Evolutionary conservation across 2,797 vertebrate species (phyloP), one percentile per base, ranked within the genome.

Genomic region (Anolis apletophallus): DNA sequence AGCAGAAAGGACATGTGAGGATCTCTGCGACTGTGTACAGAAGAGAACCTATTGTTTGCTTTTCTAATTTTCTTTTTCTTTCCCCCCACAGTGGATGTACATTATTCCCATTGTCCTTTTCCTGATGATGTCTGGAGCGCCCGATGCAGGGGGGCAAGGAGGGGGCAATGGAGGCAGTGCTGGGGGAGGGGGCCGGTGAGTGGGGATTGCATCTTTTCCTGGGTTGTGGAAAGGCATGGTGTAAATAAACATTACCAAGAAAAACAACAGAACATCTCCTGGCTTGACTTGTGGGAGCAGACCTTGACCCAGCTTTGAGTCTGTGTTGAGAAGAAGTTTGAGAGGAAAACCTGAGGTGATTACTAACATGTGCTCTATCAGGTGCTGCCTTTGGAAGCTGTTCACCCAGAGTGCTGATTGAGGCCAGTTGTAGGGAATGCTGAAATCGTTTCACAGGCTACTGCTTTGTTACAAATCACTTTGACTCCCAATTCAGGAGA

Each of bases 121-220:
- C 95, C 94, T 99, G 91, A 98, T 99, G 98, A 99, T 99, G 98
- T 98, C 98, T 0, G 98, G 98, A 7, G 98, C 98, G 0, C 98
- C 98, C 6, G 98, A 98, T 14, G 97, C 98, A 2, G 97, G 97
- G 1, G 97, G 97, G 69, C 98, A 97, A 67, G 96, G 97, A 13
- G 97, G 96, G 0, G 96, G 97, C 0, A 97, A 97, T 0, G 97
- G 97, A 2, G 97, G 96, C 0, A 97, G 95, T 14, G 97, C 95
- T 0, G 96, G 97, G 0, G 97, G 96, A 0, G 97, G 97, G 40
- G 95, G 97, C 91, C 96, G 93, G 81, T 85, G 90, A 94, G 40
- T 12, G 40, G 46, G 46, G 17, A 55, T 10, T 50, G 11, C 32
- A 6, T 77, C 29, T 26, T 57, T 32, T 80, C 12, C 19, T 59